These are phyloP conservation scores for Hestina assimilis DNA, from an alignment of 1,140 invertebrate genomes.

Conservation along the genomic window DNA sequence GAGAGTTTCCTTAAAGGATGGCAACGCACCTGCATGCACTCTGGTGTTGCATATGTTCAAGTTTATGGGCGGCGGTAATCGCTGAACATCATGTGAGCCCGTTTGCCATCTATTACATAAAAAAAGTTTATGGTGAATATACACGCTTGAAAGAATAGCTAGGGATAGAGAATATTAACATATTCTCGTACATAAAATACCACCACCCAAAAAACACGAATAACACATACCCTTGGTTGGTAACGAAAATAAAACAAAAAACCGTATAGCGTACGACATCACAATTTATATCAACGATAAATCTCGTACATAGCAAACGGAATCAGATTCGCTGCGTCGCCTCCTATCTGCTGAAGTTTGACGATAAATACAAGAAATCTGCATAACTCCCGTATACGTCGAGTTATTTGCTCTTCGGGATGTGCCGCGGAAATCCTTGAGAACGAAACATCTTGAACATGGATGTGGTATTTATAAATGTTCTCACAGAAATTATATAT, in stretches of 20 bases:
- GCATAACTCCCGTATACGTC: conserved; percentile 64
- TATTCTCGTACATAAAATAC: too few species aligned
- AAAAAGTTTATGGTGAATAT: too few species aligned
- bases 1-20: too few species aligned
- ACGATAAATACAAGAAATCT: conserved; percentile 72
- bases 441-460: not conserved
- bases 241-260: not conserved
- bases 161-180: too few species aligned
- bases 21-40: too few species aligned
- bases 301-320: conserved; percentile 64
- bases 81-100: too few species aligned
- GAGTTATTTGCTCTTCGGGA: conserved; percentile 44
- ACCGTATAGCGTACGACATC: conserved; percentile 21
- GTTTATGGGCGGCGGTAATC: too few species aligned
- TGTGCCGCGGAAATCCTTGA: conserved; percentile 36
- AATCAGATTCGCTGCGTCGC: conserved; percentile 72
- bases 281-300: conserved; percentile 58
- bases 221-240: not conserved
- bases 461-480: conserved; percentile 15
- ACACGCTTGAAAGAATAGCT: too few species aligned
- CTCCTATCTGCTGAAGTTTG: conserved; percentile 72
- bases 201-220: not conserved
- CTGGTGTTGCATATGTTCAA: too few species aligned
- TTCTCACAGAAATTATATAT: not conserved
- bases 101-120: too few species aligned